These are phyloP conservation scores for Leptinotarsa peninsularis DNA, from an alignment of 2,888 invertebrate genomes.

Conservation along the genomic window DNA sequence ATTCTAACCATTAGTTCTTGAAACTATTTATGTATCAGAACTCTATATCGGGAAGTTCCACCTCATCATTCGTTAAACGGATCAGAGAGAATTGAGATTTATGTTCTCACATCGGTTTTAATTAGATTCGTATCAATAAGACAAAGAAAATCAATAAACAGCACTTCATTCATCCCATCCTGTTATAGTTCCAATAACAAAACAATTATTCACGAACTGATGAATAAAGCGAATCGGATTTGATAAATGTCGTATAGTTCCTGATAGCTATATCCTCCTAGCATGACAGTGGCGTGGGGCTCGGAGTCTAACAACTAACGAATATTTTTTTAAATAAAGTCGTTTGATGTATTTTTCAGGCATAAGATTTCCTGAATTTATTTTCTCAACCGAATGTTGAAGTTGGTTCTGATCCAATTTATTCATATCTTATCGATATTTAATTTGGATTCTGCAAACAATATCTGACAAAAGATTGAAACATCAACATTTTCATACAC, in stretches of 20 bases:
- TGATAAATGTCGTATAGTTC: conserved; percentile 26
- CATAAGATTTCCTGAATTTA: too few species aligned
- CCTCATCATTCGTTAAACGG: conserved; percentile 1
- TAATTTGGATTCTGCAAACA: too few species aligned
- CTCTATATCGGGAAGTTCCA: not conserved
- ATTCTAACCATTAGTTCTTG: not conserved
- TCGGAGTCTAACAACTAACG: not conserved
- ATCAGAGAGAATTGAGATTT: conserved; percentile 1
- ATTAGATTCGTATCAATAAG: conserved; percentile 30
- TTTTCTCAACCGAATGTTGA: too few species aligned
- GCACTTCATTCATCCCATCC: conserved; percentile 41
- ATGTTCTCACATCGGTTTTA: conserved; percentile 6
- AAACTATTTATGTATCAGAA: not conserved
- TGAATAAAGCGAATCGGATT: conserved; percentile 30
- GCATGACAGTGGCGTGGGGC: conserved; percentile 22
- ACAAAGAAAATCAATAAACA: conserved; percentile 36
- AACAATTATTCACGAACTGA: conserved; percentile 34
- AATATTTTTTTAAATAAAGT: too few species aligned
- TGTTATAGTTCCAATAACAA: conserved; percentile 37
- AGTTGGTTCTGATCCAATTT: too few species aligned
- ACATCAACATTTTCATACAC: too few species aligned
- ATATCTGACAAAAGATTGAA: too few species aligned
- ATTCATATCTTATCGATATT: too few species aligned
- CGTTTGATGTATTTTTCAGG: too few species aligned
- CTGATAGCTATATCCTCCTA: conserved; percentile 53